These are phyloP conservation scores for Champsocephalus esox DNA, from an alignment of 2,797 vertebrate genomes.

Conservation along the genomic window DNA sequence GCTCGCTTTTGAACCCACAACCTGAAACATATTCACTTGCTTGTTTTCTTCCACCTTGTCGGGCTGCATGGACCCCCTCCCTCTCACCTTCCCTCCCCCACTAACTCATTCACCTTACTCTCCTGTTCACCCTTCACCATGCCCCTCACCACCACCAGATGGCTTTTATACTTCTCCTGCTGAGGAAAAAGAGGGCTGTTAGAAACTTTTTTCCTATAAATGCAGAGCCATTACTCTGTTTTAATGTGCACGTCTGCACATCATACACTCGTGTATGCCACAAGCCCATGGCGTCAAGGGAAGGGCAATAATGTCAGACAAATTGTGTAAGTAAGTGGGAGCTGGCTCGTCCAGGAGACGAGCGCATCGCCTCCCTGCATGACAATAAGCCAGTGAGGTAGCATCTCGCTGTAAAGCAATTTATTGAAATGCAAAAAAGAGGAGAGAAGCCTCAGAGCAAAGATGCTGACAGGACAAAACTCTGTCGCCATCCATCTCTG, in stretches of 20 bases:
- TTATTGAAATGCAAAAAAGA: constrained; percentile 81
- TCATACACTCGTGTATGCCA: constrained; percentile 70
- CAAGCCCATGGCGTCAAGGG: constrained; percentile 69
- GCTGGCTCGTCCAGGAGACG: constrained; percentile 64
- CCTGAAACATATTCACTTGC: constrained; percentile 21
- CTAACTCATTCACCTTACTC: constrained; percentile 54
- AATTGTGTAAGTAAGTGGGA: constrained; percentile 78
- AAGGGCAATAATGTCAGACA: constrained; percentile 81
- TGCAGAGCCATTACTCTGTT: constrained; percentile 75
- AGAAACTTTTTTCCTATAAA: constrained; percentile 80
- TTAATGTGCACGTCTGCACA: constrained; percentile 76
- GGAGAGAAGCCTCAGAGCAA: constrained; percentile 59
- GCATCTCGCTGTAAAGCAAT: constrained; percentile 75
- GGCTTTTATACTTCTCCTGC: constrained; percentile 76
- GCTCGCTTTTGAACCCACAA: constrained; percentile 20
- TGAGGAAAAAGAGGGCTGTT: constrained; percentile 73
- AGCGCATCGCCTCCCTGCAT: constrained; percentile 69
- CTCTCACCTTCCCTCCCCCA: constrained; percentile 50
- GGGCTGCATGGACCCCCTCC: constrained; percentile 37
- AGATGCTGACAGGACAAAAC: constrained; percentile 84
- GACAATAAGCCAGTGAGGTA: constrained; percentile 78
- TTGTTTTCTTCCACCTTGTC: constrained; percentile 25
- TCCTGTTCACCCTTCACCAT: constrained; percentile 20
- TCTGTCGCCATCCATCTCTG: constrained; percentile 74
- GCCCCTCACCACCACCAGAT: constrained; percentile 63